Evolutionary conservation across 2,888 invertebrate genomes (phyloP).

Genomic region (Bellardia bayeri): DNA sequence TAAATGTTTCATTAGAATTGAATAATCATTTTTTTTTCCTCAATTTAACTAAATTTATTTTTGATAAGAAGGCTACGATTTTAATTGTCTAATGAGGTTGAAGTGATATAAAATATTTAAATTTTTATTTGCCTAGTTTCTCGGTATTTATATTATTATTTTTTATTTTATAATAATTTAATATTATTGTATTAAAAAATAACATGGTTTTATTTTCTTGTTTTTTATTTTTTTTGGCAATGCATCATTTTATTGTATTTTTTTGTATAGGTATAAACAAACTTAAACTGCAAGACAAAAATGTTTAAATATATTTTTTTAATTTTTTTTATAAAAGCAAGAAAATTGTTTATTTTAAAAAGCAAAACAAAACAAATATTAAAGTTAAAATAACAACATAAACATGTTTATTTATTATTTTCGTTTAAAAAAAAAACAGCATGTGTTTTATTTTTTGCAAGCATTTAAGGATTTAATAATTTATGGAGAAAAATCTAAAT

Average conservation of each 20-base stretch:
- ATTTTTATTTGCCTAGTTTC: neutral
- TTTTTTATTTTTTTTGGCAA: neutral
- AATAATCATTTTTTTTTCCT: neutral
- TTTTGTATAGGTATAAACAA: no score
- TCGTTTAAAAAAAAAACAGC: neutral
- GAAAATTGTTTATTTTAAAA: neutral
- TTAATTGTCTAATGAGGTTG: neutral
- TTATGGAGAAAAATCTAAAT: neutral
- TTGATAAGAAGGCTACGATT: neutral
- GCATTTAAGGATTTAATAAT: constrained; percentile 5
- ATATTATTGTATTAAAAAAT: neutral
- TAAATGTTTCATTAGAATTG: neutral
- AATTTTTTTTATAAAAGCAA: no score
- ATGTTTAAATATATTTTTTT: no score
- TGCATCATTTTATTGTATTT: no score
- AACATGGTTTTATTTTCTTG: no score
- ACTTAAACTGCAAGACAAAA: no score
- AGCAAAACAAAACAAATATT: constrained; percentile 3
- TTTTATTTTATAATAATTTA: neutral
- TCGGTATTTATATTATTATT: neutral
- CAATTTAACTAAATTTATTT: neutral
- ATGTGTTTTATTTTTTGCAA: neutral
- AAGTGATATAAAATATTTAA: neutral
- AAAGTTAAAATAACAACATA: neutral
- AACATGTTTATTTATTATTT: neutral